These are phyloP conservation scores for Chironomus riparius DNA, from an alignment of 2,888 invertebrate genomes.

Conservation along the genomic window DNA sequence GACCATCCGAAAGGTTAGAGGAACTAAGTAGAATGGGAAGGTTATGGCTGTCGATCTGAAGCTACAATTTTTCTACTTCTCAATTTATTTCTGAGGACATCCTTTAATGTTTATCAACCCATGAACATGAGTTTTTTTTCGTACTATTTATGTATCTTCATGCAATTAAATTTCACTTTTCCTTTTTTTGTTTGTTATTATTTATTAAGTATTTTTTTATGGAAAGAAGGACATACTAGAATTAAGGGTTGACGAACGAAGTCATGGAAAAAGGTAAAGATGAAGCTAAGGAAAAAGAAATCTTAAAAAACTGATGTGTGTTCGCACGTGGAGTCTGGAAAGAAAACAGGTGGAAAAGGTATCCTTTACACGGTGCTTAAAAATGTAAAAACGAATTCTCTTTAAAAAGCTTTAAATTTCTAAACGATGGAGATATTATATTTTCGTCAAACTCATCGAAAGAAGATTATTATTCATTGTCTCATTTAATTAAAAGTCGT, in stretches of 20 bases:
- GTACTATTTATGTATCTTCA: background rate
- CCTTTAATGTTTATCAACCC: background rate
- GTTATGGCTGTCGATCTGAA: background rate
- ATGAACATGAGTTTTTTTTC: background rate
- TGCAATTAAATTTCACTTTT: slow-evolving; percentile 6
- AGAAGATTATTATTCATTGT: slow-evolving; percentile 12
- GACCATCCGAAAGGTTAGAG: slow-evolving; percentile 3
- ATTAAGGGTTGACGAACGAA: too few relatives aligned
- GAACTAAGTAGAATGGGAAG: background rate
- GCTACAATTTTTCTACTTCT: background rate
- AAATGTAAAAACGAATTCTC: too few relatives aligned
- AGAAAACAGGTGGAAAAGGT: too few relatives aligned
- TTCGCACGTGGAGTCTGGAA: too few relatives aligned
- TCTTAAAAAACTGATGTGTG: too few relatives aligned
- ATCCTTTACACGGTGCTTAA: too few relatives aligned
- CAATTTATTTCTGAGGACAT: background rate
- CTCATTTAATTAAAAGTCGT: slow-evolving; percentile 17
- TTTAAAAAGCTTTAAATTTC: too few relatives aligned
- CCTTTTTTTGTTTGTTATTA: background rate
- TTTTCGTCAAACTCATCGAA: slow-evolving; percentile 14
- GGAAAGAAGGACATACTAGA: background rate
- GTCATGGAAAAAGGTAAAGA: too few relatives aligned
- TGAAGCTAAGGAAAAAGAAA: too few relatives aligned
- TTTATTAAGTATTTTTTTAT: background rate
- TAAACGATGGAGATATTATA: background rate